Conservation (phyloP, 2,888 invertebrate genomes). For the Oxytorus armatus region DNA sequence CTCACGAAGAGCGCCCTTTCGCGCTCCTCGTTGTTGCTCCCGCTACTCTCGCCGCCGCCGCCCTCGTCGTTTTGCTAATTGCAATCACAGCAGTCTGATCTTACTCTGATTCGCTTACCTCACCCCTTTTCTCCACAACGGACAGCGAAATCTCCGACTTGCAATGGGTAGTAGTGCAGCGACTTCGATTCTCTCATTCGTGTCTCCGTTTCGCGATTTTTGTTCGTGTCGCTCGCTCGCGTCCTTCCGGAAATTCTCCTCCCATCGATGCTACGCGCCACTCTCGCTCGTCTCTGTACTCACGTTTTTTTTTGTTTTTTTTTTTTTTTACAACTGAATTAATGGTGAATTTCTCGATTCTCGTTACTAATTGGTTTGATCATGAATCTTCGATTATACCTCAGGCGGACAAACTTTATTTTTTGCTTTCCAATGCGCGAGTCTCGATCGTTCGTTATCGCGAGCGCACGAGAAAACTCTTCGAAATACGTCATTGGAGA, state of each 20-base stretch:
- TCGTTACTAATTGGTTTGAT: conserved; percentile 80
- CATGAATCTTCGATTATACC: conserved; percentile 76
- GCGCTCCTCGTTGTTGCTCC: conserved; percentile 49
- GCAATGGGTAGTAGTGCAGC: conserved; percentile 13
- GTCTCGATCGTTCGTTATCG: neutral
- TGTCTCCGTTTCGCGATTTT: conserved; percentile 47
- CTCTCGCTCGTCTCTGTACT: conserved; percentile 14
- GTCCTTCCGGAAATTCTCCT: conserved; percentile 53
- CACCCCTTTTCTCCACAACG: neutral
- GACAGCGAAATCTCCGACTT: conserved; percentile 23
- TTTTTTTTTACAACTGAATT: conserved; percentile 68
- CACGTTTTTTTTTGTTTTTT: conserved; percentile 19
- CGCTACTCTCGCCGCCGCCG: conserved; percentile 75
- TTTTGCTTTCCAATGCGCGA: neutral
- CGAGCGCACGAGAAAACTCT: neutral
- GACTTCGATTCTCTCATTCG: conserved; percentile 15
- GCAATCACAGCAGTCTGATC: conserved; percentile 79
- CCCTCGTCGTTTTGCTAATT: conserved; percentile 79
- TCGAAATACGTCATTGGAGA: neutral
- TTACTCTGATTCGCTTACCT: conserved; percentile 61
- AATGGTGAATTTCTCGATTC: conserved; percentile 78
- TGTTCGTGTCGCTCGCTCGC: conserved; percentile 18
- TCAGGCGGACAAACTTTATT: conserved; percentile 54
- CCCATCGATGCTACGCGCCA: conserved; percentile 5
- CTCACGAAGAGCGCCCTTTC: conserved; percentile 40